These are phyloP conservation scores for Oreochromis aureus DNA, from an alignment of 2,113 vertebrate genomes.

Conservation along the genomic window DNA sequence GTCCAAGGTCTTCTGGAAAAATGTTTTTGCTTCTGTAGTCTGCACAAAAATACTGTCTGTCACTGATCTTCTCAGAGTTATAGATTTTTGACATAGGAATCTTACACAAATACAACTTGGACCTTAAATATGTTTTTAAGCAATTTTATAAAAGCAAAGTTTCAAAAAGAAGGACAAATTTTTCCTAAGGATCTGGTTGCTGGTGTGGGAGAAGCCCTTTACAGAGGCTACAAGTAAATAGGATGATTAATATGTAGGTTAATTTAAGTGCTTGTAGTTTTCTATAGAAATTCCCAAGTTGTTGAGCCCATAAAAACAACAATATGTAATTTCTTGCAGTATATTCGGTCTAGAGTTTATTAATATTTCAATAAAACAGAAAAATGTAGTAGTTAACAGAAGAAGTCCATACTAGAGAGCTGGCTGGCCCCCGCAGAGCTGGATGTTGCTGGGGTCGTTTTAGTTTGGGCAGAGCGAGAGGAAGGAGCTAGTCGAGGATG, in stretches of 20 bases:
- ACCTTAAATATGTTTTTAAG: neutral
- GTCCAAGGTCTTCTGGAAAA: neutral
- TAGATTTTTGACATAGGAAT: neutral
- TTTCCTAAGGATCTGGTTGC: neutral
- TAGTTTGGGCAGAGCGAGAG: slow-evolving; percentile 81
- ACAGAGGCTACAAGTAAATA: neutral
- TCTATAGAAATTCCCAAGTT: neutral
- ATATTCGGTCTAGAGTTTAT: neutral
- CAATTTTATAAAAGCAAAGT: neutral
- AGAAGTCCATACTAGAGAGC: slow-evolving; percentile 78
- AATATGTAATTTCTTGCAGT: neutral
- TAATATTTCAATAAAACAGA: neutral
- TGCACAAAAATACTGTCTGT: neutral
- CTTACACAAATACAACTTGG: neutral
- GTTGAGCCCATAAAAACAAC: neutral
- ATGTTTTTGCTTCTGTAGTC: neutral
- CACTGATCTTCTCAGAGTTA: neutral
- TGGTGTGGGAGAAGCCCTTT: neutral
- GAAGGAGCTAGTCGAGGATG: slow-evolving; percentile 83
- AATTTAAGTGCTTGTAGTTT: neutral
- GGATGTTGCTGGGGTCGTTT: slow-evolving; percentile 72
- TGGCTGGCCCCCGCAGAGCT: slow-evolving; percentile 58
- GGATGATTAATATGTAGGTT: neutral
- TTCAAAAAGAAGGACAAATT: neutral
- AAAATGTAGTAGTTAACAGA: neutral